Percentiles rank a stretch among this genome's conserved stretches.
Conservation (phyloP, 2,113 vertebrate genomes). For the Amphilophus citrinellus region DNA sequence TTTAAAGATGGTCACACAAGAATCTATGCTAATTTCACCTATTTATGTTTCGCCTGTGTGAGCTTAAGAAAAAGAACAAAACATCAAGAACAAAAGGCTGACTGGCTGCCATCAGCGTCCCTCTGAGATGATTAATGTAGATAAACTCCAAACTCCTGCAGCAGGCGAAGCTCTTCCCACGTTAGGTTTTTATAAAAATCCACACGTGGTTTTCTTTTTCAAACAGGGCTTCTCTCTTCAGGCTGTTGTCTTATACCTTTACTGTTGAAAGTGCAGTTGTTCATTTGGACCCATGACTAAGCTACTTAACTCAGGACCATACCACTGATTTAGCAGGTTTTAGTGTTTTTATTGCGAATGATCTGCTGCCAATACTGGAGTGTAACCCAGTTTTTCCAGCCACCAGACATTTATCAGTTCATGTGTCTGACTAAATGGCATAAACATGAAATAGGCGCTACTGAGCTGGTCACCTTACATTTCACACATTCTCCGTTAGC, state of each 20-base stretch:
- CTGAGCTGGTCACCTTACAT: not conserved
- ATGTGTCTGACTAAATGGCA: no score
- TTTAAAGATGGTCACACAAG: constrained; percentile 46
- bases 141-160: constrained; percentile 33
- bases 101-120: constrained; percentile 9
- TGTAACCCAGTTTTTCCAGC: no score
- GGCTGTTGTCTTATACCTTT: constrained; percentile 53
- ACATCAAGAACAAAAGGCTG: constrained; percentile 13
- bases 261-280: constrained; percentile 58
- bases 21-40: constrained; percentile 59
- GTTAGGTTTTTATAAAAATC: constrained; percentile 19
- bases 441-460: no score
- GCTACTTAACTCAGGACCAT: constrained; percentile 41
- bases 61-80: constrained; percentile 20
- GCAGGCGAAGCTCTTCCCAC: not conserved
- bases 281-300: constrained; percentile 45
- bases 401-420: no score
- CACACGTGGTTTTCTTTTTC: constrained; percentile 33
- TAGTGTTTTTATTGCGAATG: not conserved
- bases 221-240: constrained; percentile 60
- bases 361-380: not conserved
- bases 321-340: constrained; percentile 31
- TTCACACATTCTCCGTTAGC: not conserved
- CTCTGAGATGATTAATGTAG: constrained; percentile 10
- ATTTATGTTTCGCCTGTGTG: constrained; percentile 28